Percentiles rank a stretch among this genome's conserved stretches.
These are phyloP conservation scores for Piezodorus guildinii DNA, from an alignment of 1,140 invertebrate species.

Conservation along the genomic window DNA sequence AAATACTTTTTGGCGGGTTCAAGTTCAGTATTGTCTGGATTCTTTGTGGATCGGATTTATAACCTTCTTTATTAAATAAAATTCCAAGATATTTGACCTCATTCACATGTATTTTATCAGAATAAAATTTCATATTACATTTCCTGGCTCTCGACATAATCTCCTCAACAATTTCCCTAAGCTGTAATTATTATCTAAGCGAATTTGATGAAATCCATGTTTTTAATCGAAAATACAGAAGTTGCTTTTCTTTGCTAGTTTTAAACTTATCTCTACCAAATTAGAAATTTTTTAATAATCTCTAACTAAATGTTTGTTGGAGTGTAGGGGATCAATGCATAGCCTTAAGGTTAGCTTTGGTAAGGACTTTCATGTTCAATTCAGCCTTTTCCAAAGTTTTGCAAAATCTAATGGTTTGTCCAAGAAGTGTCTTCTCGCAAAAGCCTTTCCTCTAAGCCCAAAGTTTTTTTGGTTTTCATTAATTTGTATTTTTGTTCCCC, in stretches of 20 bases:
- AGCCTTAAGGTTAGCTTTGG: slow-evolving; percentile 28
- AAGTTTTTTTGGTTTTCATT: too few relatives aligned
- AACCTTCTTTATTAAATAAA: slow-evolving; percentile 30
- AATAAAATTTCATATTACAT: slow-evolving; percentile 34
- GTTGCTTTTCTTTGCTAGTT: slow-evolving; percentile 11
- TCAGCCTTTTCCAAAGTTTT: too few relatives aligned
- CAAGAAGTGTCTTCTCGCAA: too few relatives aligned
- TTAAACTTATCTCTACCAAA: slow-evolving; percentile 10
- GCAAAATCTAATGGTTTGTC: too few relatives aligned
- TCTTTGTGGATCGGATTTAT: slow-evolving; percentile 33
- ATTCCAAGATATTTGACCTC: slow-evolving; percentile 34
- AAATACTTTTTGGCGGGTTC: slow-evolving; percentile 30
- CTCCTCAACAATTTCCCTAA: slow-evolving; percentile 28
- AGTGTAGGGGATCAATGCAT: slow-evolving; percentile 33
- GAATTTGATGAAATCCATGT: slow-evolving; percentile 5
- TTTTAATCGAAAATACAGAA: slow-evolving; percentile 14
- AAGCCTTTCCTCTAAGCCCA: too few relatives aligned
- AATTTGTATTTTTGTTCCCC: too few relatives aligned
- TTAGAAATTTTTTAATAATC: slow-evolving; percentile 17
- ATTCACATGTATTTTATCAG: slow-evolving; percentile 31
- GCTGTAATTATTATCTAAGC: slow-evolving; percentile 14
- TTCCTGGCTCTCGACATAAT: slow-evolving; percentile 29
- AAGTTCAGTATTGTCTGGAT: slow-evolving; percentile 33
- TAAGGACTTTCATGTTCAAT: too few relatives aligned
- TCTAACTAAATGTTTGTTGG: slow-evolving; percentile 29